Percentiles rank a stretch among this genome's conserved stretches.
Conservation (phyloP, 2,113 vertebrate genomes). For the Neomonachus schauinslandi region DNA sequence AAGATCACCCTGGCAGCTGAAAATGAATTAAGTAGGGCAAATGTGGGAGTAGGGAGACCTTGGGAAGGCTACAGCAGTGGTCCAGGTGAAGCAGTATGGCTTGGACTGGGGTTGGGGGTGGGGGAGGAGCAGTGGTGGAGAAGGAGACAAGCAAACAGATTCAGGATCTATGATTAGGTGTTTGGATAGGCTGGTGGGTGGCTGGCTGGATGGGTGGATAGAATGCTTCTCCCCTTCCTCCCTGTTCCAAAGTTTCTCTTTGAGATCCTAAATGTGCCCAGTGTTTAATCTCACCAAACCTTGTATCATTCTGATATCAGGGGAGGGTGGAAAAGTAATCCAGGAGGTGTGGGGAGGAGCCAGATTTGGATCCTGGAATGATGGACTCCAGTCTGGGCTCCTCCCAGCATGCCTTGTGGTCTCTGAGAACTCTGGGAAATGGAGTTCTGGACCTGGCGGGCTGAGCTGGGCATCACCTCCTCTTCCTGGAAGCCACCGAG, state of each 20-base stretch:
- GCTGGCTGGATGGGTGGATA: not conserved
- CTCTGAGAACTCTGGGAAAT: not conserved
- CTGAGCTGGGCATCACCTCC: conserved; percentile 76
- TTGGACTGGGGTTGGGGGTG: not conserved
- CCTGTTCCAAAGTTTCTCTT: not conserved
- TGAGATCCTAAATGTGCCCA: not conserved
- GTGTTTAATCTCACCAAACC: not conserved
- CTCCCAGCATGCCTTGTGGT: not conserved
- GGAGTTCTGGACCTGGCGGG: not conserved
- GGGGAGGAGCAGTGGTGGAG: not conserved
- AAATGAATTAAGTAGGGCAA: not conserved
- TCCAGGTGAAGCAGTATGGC: not conserved
- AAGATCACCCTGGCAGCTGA: not conserved
- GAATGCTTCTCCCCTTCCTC: not conserved
- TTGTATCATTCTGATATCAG: not conserved
- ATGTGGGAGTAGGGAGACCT: not conserved
- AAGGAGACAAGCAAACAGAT: not conserved
- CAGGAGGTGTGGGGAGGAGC: not conserved
- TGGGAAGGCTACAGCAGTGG: not conserved
- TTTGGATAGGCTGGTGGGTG: not conserved
- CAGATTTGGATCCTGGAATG: not conserved
- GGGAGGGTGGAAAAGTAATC: not conserved
- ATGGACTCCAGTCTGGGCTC: not conserved
- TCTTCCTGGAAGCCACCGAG: conserved; percentile 91
- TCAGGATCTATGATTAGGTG: not conserved